Evolutionary conservation across 2,797 vertebrate species (phyloP), one percentile per base, ranked within the genome.

Genomic region (Lateolabrax maculatus): DNA sequence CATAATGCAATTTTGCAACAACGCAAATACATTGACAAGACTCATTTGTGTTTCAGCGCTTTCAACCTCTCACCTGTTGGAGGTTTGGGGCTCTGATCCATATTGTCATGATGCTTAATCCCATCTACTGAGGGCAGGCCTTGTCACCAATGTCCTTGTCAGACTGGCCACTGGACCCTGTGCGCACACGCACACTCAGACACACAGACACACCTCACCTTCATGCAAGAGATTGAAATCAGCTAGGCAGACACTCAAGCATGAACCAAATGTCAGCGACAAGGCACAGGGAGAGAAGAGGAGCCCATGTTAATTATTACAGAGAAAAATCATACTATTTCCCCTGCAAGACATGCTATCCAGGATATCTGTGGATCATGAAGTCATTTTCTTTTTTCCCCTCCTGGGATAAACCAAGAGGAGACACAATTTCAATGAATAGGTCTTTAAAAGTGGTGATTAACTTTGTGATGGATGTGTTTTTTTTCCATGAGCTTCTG

Each of bases 181-280:
- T 56, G 7, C 58, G 34, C 36, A 62, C 75, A 72, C 69, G 67
- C 74, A 75, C 79, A 56, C 70, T 56, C 61, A 39, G 69, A 62
- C 72, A 25, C 64, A 71, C 68, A 71, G 61, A 65, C 21, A 85
- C 71, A 61, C 77, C 83, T 90, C 93, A 94, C 92, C 94, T 95
- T 94, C 94, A 95, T 95, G 93, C 94, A 93, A 93, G 89, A 92
- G 92, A 95, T 95, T 93, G 93, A 96, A 96, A 96, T 96, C 94
- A 91, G 94, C 87, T 62, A 87, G 91, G 76, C 94, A 94, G 93
- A 93, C 95, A 96, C 95, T 96, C 94, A 18, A 96, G 95, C 95
- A 96, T 96, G 95, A 95, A 95, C 93, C 92, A 96, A 96, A 96
- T 96, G 95, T 95, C 95, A 96, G 91, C 87, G 80, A 63, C 86